Evolutionary conservation across 1,140 invertebrate genomes (phyloP), one percentile per base, ranked within the genome.

Genomic region (Nasonia vitripennis): DNA sequence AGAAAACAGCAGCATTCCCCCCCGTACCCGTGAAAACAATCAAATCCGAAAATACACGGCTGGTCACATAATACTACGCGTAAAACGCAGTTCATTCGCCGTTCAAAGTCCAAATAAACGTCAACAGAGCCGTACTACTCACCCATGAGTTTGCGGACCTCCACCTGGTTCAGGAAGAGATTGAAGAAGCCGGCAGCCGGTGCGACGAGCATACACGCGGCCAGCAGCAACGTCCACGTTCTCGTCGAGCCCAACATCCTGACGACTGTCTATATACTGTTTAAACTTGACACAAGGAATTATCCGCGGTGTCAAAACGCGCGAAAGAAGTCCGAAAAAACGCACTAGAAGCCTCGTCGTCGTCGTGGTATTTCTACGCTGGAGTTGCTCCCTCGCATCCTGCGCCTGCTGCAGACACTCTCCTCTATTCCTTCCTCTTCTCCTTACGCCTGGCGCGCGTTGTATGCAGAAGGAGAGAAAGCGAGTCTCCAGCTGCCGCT

Each of bases 101-200:
- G 20, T 62, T 62, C 55, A 6, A 62, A 62, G 17, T 62, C 20
- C 55, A 62, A 62, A 62, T 62, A 62, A 62, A 62, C 20, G 7
- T 62, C 17, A 55, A 55, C 51, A 17, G 14, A 17, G 55, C 17
- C 2, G 2, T 0, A 7, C 17, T 81, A 89, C 92, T 93, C 85
- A 94, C 93, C 93, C 89, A 94, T 90, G 12, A 94, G 88, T 89
- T 92, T 94, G 82, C 89, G 90, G 84, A 94, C 93, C 89, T 94
- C 93, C 23, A 91, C 88, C 81, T 93, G 90, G 81, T 90, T 92
- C 83, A 94, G 91, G 82, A 93, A 94, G 23, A 94, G 90, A 86
- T 94, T 94, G 91, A 93, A 93, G 88, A 91, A 92, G 74, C 90
- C 90, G 67, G 89, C 85, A 80, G 89, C 89, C 73, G 91, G 90